These are phyloP conservation scores for Agrochola lychnidis DNA, from an alignment of 2,888 invertebrate genomes.

Conservation along the genomic window DNA sequence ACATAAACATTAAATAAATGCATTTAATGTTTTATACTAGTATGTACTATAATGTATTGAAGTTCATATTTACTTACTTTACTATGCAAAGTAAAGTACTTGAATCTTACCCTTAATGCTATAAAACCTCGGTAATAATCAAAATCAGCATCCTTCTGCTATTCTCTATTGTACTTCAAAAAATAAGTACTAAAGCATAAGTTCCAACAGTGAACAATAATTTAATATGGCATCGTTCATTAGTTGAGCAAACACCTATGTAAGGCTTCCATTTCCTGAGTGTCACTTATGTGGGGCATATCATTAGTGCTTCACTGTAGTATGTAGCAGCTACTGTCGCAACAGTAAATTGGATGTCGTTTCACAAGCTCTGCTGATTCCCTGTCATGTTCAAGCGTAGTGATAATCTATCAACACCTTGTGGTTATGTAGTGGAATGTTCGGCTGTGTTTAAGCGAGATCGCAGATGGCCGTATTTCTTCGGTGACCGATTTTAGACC, in stretches of 20 bases:
- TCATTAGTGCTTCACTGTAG: slow-evolving; percentile 11
- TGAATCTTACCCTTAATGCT: not conserved
- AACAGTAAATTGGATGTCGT: slow-evolving; percentile 14
- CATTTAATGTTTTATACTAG: not conserved
- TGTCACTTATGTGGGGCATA: slow-evolving; percentile 6
- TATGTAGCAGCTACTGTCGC: not conserved
- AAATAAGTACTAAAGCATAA: not conserved
- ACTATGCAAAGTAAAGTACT: not conserved
- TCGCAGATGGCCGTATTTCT: not conserved
- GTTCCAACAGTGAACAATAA: not conserved
- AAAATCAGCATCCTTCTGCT: not conserved
- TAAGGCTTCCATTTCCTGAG: not conserved
- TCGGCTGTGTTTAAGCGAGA: not conserved
- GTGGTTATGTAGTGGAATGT: not conserved
- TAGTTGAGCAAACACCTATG: not conserved
- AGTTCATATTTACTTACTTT: not conserved
- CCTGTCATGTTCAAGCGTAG: not conserved
- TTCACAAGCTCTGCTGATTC: not conserved
- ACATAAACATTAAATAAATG: too few species aligned
- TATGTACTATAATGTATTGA: not conserved
- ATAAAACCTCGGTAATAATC: not conserved
- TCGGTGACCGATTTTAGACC: not conserved
- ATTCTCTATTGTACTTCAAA: not conserved
- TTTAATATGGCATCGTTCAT: not conserved
- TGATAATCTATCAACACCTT: slow-evolving; percentile 5